Conservation (phyloP, 2,888 invertebrate genomes). For the Cremastinae sp. region DNA sequence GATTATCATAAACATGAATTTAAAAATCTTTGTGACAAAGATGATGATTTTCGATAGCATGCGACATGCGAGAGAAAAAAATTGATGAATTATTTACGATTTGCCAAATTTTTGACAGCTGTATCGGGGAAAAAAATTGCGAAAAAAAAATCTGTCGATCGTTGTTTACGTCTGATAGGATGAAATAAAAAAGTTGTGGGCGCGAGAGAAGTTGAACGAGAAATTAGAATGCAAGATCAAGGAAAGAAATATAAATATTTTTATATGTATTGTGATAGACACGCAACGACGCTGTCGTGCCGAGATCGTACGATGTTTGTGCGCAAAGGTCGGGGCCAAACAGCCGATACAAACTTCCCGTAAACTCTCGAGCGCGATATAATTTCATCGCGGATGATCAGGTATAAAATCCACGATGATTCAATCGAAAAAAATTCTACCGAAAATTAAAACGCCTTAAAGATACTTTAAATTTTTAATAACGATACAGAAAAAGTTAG, state of each 20-base stretch:
- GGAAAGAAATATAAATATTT: conserved; percentile 32
- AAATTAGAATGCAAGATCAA: conserved; percentile 32
- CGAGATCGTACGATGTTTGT: conserved; percentile 57
- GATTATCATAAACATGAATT: too few relatives aligned
- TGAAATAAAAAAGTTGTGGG: background rate
- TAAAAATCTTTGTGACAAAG: too few relatives aligned
- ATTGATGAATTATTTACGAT: too few relatives aligned
- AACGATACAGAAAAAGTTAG: too few relatives aligned
- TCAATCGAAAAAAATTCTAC: too few relatives aligned
- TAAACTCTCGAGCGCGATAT: conserved; percentile 3
- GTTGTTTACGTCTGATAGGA: too few relatives aligned
- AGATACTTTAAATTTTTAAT: background rate
- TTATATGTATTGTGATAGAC: conserved; percentile 15
- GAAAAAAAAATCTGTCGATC: too few relatives aligned
- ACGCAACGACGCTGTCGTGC: conserved; percentile 28
- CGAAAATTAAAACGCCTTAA: conserved; percentile 3
- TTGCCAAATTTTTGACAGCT: too few relatives aligned
- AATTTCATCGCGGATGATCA: conserved; percentile 32
- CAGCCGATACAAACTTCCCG: conserved; percentile 16
- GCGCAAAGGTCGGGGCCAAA: conserved; percentile 49
- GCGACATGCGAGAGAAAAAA: too few relatives aligned
- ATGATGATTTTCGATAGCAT: too few relatives aligned
- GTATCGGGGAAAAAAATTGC: too few relatives aligned
- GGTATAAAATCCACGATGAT: too few relatives aligned
- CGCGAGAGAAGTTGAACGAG: background rate